Conservation (phyloP, 2,888 invertebrate genomes). For the Acanthosepion pharaonis region DNA sequence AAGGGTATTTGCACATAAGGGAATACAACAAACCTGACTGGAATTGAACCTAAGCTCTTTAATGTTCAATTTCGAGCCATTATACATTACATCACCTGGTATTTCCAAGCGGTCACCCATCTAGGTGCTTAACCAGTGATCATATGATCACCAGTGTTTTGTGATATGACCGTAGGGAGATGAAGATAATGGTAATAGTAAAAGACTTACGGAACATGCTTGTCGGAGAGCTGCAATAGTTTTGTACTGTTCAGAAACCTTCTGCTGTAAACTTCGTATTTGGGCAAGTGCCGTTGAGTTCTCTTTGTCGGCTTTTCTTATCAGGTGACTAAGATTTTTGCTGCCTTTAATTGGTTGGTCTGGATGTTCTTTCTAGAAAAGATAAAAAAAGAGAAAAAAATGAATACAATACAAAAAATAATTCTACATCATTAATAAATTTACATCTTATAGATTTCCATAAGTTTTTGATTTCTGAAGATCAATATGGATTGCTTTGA, state of each 20-base stretch:
- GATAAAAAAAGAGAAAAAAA: background rate
- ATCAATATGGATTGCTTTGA: no score
- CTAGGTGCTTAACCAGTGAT: no score
- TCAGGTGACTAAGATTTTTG: background rate
- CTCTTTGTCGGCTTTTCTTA: conserved; percentile 39
- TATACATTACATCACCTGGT: no score
- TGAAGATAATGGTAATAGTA: background rate
- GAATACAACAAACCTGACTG: no score
- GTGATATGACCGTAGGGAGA: no score
- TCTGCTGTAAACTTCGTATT: conserved; percentile 41
- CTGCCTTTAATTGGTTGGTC: background rate
- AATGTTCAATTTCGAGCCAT: no score
- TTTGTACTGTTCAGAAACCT: conserved; percentile 63
- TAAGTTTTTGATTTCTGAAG: no score
- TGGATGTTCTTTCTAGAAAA: conserved; percentile 5
- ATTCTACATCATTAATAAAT: background rate
- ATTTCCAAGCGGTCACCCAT: no score
- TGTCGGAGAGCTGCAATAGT: conserved; percentile 62
- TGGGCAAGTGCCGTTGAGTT: conserved; percentile 36
- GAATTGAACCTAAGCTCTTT: no score
- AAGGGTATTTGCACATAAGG: no score
- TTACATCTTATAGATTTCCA: background rate
- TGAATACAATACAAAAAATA: background rate
- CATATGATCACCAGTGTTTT: no score
- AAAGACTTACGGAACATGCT: conserved; percentile 61